These are phyloP conservation scores for Antedon mediterranea DNA, from an alignment of 53 echinoderm and acorn worm genomes.

Conservation along the genomic window DNA sequence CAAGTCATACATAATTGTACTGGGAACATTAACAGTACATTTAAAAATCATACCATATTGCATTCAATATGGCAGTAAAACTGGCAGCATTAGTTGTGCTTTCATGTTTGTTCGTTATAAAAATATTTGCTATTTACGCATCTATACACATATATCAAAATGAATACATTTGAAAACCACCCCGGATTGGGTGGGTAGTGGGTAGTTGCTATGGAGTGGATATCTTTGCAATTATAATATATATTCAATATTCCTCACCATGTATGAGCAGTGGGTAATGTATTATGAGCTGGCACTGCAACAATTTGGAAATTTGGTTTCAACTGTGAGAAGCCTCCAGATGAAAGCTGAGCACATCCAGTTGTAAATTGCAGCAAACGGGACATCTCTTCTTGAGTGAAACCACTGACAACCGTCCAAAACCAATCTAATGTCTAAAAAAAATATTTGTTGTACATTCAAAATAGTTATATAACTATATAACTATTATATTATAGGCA, in stretches of 20 bases:
- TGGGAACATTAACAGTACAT: no score
- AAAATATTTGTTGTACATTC: background rate
- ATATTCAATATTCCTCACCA: conserved; percentile 46
- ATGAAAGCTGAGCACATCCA: conserved; percentile 81
- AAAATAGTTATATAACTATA: background rate
- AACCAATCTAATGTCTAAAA: conserved; percentile 79
- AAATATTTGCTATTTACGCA: no score
- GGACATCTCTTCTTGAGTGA: conserved; percentile 97
- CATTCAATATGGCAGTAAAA: no score
- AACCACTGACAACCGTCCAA: conserved; percentile 84
- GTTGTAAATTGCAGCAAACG: conserved; percentile 90
- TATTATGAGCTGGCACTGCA: conserved; percentile 57
- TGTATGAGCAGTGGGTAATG: conserved; percentile 88
- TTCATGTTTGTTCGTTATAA: no score
- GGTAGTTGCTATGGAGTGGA: background rate
- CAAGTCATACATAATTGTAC: no score
- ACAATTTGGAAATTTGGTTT: conserved; percentile 79
- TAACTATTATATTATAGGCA: no score
- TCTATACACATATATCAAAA: background rate
- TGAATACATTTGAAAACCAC: background rate
- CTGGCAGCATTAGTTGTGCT: no score
- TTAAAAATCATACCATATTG: no score
- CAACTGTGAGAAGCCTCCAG: conserved; percentile 86
- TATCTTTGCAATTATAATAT: background rate
- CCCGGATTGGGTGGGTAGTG: background rate